Evolutionary conservation across 2,888 invertebrate genomes (phyloP).

Genomic region (Papilio gigon): DNA sequence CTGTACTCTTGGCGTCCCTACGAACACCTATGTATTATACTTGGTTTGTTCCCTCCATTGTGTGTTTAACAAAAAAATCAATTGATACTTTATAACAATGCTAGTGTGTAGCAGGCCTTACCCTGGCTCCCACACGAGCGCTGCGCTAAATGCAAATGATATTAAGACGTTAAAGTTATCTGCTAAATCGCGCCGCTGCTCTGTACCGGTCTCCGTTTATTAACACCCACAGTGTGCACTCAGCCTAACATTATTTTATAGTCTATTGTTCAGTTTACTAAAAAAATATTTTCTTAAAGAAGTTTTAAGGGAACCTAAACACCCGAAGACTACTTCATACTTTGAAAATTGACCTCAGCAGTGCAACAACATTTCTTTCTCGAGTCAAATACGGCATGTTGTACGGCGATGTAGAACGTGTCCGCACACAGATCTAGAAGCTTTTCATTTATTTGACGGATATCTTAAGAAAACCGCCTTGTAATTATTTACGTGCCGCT

Average conservation of each 20-base stretch:
- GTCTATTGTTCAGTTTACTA: constrained; percentile 8
- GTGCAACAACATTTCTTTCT: background rate
- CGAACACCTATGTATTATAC: too few relatives aligned
- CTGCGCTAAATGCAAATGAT: constrained; percentile 37
- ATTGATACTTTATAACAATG: background rate
- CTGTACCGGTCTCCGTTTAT: constrained; percentile 16
- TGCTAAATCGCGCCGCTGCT: constrained; percentile 12
- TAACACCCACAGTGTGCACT: constrained; percentile 22
- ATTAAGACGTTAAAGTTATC: constrained; percentile 37
- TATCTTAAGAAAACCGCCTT: constrained; percentile 11
- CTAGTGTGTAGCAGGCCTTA: constrained; percentile 10
- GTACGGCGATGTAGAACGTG: background rate
- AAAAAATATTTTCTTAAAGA: too few relatives aligned
- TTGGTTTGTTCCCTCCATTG: too few relatives aligned
- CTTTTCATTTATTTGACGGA: constrained; percentile 8
- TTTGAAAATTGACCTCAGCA: background rate
- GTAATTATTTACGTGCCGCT: constrained; percentile 18
- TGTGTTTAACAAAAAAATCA: background rate
- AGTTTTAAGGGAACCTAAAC: too few relatives aligned
- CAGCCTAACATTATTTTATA: constrained; percentile 6
- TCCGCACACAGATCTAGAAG: background rate
- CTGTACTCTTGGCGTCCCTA: too few relatives aligned
- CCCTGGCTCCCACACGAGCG: constrained; percentile 15
- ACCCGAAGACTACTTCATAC: background rate
- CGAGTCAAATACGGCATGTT: background rate